Percentiles rank a stretch among this genome's conserved stretches.
Evolutionary conservation across 2,113 vertebrate species (phyloP).

Genomic region (Thalassarche chlororhynchos): DNA sequence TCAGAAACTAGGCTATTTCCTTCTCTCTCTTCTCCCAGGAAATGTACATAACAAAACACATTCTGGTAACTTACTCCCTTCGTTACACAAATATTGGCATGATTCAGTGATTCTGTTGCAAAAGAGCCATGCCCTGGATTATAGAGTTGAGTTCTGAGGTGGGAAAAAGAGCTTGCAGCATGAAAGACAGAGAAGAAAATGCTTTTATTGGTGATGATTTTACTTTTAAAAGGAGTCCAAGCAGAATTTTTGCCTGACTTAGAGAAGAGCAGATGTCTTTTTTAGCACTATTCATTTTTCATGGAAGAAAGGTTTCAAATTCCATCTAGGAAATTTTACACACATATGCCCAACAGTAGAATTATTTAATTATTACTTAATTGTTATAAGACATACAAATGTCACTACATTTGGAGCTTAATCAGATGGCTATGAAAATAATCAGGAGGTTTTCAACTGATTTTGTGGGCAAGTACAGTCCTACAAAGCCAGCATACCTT

Average conservation of each 20-base stretch:
- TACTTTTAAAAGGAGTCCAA: not conserved
- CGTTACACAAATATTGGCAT: not conserved
- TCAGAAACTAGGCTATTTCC: not conserved
- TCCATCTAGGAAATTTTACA: conserved; percentile 6
- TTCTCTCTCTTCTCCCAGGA: not conserved
- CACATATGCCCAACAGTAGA: conserved; percentile 5
- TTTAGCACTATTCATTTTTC: conserved; percentile 34
- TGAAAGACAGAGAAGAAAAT: not conserved
- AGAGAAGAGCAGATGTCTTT: conserved; percentile 30
- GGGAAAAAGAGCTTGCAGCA: not conserved
- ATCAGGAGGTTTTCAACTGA: not conserved
- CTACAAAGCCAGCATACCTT: not conserved
- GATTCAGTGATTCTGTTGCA: not conserved
- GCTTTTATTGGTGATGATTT: not conserved
- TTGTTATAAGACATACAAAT: not conserved
- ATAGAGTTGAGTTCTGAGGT: not conserved
- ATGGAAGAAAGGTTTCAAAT: conserved; percentile 52
- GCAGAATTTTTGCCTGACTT: conserved; percentile 32
- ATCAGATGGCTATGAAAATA: not conserved
- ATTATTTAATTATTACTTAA: conserved; percentile 34
- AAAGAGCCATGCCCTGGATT: not conserved
- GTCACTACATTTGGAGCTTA: not conserved
- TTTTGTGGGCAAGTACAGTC: not conserved
- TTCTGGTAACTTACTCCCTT: not conserved
- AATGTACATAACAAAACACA: not conserved